Percentiles rank a stretch among this genome's conserved stretches.
Conservation (phyloP, 2,888 invertebrate genomes). For the Aspidiotus destructor region DNA sequence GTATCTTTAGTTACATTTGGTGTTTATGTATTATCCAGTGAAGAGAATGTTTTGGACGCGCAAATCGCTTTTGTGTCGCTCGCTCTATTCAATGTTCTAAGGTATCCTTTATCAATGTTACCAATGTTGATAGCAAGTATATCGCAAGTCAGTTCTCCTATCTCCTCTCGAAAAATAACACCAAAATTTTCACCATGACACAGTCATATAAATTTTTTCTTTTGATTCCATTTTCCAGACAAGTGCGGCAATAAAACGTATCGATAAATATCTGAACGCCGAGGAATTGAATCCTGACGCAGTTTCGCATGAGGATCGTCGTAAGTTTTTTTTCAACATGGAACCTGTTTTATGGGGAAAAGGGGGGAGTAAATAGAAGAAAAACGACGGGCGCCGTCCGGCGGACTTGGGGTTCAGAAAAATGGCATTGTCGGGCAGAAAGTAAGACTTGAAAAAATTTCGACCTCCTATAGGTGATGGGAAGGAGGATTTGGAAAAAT, state of each 20-base stretch:
- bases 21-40: conserved; percentile 76
- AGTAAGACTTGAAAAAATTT: too few species aligned
- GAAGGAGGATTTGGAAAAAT: too few species aligned
- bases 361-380: too few species aligned
- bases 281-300: conserved; percentile 47
- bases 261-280: conserved; percentile 48
- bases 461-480: too few species aligned
- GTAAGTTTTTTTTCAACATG: conserved; percentile 39
- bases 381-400: too few species aligned
- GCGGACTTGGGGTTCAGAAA: too few species aligned
- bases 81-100: conserved; percentile 92
- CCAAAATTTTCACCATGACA: not conserved
- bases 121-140: conserved; percentile 89
- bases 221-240: conserved; percentile 39
- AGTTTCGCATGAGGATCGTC: conserved; percentile 41
- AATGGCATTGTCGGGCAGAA: too few species aligned
- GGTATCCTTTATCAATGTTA: conserved; percentile 91
- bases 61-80: conserved; percentile 90
- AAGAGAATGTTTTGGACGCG: conserved; percentile 73
- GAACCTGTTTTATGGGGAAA: too few species aligned
- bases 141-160: conserved; percentile 63
- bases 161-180: too few species aligned
- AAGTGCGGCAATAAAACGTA: conserved; percentile 48
- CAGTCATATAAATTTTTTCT: conserved; percentile 40
- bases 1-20: conserved; percentile 71